Evolutionary conservation across 1,140 invertebrate species (phyloP), one percentile per base, ranked within the genome.

Genomic region (Drosophila nasuta): DNA sequence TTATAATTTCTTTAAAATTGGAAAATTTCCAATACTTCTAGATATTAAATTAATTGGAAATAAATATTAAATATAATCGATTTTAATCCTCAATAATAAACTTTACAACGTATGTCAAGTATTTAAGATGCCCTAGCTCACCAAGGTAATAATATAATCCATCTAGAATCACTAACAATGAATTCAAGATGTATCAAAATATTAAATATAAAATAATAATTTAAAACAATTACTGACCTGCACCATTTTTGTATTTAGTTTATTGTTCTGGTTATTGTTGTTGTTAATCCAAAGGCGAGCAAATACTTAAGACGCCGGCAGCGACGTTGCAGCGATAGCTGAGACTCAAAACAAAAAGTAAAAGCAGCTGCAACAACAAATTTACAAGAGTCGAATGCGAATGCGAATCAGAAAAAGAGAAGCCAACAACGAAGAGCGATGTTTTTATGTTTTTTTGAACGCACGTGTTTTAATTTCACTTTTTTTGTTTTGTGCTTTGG

Each of bases 381-480:
- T 35, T 58, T 60, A 43, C 13, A 66, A 35, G 13, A 46, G 35
- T 41, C 17, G 45, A 52, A 13, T 46, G 48, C 28, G 41, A 28
- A 38, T 38, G 35, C 35, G 35, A 38, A 38, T 38, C 2, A 7
- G 35, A 38, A 38, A 8, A 38, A 38, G 35, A 8, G 8, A 8
- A 7, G 35, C 7, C 6, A 38, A 10, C 6, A 8, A 10, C 6
- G 35, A 8, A 3, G 30, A 65, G 11, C 5, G n/a, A 45, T 43
- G 38, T 35, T 35, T 25, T 25, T 25, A 25, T 25, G 20, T 25
- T 25, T 25, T 25, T 25, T 25, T 25, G 45, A 56, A 20, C 48
- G 73, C 81, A 85, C 81, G 82, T 85, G 81, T 65, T 38, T 38
- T 68, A 66, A 65, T 73, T 77, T 81, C 77, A 85, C 69, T 81